These are phyloP conservation scores for Pituophis catenifer DNA, from an alignment of 2,113 vertebrate species.

Conservation along the genomic window DNA sequence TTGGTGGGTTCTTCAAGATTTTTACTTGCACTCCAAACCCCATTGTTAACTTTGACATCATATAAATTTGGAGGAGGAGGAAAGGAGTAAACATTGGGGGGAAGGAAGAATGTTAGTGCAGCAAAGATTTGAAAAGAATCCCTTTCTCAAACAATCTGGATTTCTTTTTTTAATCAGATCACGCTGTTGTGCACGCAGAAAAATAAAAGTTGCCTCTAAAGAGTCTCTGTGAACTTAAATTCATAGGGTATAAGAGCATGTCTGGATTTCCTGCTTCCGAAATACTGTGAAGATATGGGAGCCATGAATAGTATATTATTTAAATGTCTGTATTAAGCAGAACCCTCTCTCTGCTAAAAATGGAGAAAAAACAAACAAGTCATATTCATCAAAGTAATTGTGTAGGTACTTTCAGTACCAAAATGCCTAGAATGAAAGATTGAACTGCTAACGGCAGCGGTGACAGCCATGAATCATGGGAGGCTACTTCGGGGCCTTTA, in stretches of 20 bases:
- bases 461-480: slow-evolving; percentile 98
- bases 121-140: slow-evolving; percentile 56
- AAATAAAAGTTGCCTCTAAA: slow-evolving; percentile 49
- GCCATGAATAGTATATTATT: slow-evolving; percentile 80
- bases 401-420: slow-evolving; percentile 94
- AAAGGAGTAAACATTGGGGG: slow-evolving; percentile 5
- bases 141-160: slow-evolving; percentile 46
- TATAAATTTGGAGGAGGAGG: slow-evolving; percentile 32
- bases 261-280: slow-evolving; percentile 65
- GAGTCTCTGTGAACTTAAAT: slow-evolving; percentile 54
- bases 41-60: slow-evolving; percentile 7
- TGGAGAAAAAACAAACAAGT: slow-evolving; percentile 89
- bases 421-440: slow-evolving; percentile 97
- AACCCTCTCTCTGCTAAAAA: slow-evolving; percentile 80
- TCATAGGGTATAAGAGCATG: slow-evolving; percentile 56
- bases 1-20: slow-evolving; percentile 32
- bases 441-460: slow-evolving; percentile 91
- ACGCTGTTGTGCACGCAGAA: slow-evolving; percentile 50
- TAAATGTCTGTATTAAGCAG: slow-evolving; percentile 85
- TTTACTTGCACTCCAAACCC: neutral
- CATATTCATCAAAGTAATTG: slow-evolving; percentile 99
- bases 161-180: slow-evolving; percentile 41
- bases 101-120: slow-evolving; percentile 40
- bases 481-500: slow-evolving; percentile 93
- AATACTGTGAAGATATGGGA: slow-evolving; percentile 63